phyloP scores from a whole-genome alignment of 1,140 invertebrate genomes.

The Zaprionus taronus region DNA sequence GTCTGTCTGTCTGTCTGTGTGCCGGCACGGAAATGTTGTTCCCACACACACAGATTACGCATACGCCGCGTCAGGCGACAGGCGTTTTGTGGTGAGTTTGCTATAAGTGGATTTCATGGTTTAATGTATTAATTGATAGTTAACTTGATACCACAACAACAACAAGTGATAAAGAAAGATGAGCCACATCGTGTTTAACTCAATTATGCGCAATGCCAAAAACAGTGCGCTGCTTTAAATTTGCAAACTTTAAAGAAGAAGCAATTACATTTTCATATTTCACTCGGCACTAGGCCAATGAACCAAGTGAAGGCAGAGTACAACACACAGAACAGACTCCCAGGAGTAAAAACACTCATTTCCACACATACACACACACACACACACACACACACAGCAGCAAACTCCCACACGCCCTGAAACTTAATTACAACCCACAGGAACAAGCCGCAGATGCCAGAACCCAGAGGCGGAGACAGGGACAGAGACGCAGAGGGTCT shows the following conservation, averaged over 20 bases:
- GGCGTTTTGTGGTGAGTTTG: constrained; percentile 33
- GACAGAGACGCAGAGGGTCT: constrained; percentile 1
- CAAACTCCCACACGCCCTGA: constrained; percentile 15
- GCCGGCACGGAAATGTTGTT: not conserved
- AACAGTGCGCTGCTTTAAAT: constrained; percentile 39
- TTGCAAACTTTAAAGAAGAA: constrained; percentile 34
- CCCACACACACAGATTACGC: constrained; percentile 36
- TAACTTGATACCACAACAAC: constrained; percentile 55
- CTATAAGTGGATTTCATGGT: constrained; percentile 62
- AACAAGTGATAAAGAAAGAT: constrained; percentile 10
- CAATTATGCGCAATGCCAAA: constrained; percentile 64
- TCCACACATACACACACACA: not conserved
- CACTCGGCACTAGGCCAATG: constrained; percentile 39
- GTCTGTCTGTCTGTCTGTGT: not conserved
- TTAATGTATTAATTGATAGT: constrained; percentile 79
- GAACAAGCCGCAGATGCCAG: constrained; percentile 43
- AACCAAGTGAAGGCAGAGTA: constrained; percentile 10
- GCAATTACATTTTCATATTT: constrained; percentile 47
- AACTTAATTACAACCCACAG: constrained; percentile 70
- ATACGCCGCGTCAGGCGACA: constrained; percentile 54
- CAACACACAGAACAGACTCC: not conserved
- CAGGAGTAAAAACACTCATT: not conserved
- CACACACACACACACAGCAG: not conserved
- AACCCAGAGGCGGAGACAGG: not conserved
- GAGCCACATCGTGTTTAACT: constrained; percentile 53